These are phyloP conservation scores for Sinhomidia bicolor DNA, from an alignment of 2,888 invertebrate species.

Conservation along the genomic window DNA sequence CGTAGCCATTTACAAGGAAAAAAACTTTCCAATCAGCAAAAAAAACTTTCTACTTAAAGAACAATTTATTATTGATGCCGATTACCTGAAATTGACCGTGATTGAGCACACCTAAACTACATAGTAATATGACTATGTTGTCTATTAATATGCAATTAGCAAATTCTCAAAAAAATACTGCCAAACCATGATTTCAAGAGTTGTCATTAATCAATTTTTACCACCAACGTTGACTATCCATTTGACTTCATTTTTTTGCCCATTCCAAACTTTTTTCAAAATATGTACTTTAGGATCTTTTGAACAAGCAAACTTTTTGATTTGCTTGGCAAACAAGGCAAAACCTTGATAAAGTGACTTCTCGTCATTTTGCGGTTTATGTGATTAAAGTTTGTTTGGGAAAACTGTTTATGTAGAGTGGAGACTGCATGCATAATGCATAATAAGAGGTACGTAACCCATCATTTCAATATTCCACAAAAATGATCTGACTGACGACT, in stretches of 20 bases:
- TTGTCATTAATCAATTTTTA: background rate
- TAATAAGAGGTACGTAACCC: slow-evolving; percentile 11
- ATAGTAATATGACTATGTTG: background rate
- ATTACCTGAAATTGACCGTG: slow-evolving; percentile 15
- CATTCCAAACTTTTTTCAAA: too few species aligned
- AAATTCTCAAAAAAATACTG: background rate
- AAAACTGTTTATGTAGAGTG: slow-evolving; percentile 33
- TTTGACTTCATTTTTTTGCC: background rate
- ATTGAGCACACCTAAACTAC: background rate
- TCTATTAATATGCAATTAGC: background rate
- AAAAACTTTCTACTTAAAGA: slow-evolving; percentile 34
- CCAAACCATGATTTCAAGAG: background rate
- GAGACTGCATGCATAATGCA: slow-evolving; percentile 14
- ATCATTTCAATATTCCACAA: slow-evolving; percentile 54
- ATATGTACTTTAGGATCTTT: too few species aligned
- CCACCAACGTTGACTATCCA: background rate
- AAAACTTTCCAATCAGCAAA: too few species aligned
- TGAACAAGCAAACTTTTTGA: background rate
- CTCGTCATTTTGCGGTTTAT: slow-evolving; percentile 65
- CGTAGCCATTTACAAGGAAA: too few species aligned
- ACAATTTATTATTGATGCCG: slow-evolving; percentile 8
- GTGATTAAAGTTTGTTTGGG: slow-evolving; percentile 60
- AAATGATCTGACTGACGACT: slow-evolving; percentile 27
- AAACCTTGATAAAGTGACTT: slow-evolving; percentile 62
- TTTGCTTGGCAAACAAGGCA: slow-evolving; percentile 52